Conservation (phyloP, 2,113 vertebrate species). For the Ammodytes dubius region DNA sequence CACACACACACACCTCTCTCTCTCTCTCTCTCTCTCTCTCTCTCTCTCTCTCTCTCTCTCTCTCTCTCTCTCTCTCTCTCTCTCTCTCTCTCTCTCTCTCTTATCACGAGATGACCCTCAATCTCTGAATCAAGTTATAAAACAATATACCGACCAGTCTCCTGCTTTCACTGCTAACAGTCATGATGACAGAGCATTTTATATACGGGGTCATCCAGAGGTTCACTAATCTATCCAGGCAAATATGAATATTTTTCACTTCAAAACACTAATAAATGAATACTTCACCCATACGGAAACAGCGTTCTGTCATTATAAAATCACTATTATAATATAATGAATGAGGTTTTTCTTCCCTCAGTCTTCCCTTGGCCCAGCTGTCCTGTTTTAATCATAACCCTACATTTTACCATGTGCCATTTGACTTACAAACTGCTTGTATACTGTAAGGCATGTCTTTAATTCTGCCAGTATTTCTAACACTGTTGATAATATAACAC, state of each 20-base stretch:
- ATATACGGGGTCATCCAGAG: not conserved
- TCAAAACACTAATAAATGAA: not conserved
- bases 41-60: not conserved
- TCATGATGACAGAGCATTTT: not conserved
- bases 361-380: too few relatives aligned
- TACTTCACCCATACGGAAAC: too few relatives aligned
- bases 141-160: not conserved
- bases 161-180: not conserved
- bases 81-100: not conserved
- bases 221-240: not conserved
- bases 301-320: too few relatives aligned
- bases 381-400: too few relatives aligned
- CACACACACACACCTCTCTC: too few relatives aligned
- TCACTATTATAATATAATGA: too few relatives aligned
- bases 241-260: not conserved
- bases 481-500: not conserved
- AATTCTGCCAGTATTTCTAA: not conserved
- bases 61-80: too few relatives aligned
- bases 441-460: not conserved
- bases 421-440: not conserved
- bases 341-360: too few relatives aligned
- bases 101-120: slow-evolving; percentile 37
- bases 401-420: not conserved
- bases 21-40: too few relatives aligned
- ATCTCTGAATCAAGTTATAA: slow-evolving; percentile 35